Evolutionary conservation across 2,797 vertebrate species (phyloP), one percentile per base, ranked within the genome.

Genomic region (Tadarida brasiliensis): DNA sequence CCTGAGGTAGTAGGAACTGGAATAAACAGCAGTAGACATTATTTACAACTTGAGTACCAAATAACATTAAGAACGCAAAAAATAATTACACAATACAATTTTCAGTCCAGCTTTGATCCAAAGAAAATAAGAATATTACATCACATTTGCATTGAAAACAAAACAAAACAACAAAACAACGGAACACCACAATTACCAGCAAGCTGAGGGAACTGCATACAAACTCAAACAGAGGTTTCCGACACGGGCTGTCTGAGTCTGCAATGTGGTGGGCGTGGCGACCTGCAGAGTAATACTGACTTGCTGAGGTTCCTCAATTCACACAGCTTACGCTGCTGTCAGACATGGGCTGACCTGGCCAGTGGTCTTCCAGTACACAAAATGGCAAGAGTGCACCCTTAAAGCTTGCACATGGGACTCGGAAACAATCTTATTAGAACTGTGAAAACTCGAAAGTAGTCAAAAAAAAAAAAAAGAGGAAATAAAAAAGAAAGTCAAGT

Each of bases 1-100:
- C 99, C 99, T 99, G 99, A 99, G 99, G 99, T 99, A 99, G 99
- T 99, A 99, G 99, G 99, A 99, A 99, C 98, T 99, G 99, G 99
- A 99, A 99, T 99, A 99, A 99, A 99, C 99, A 99, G 99, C 99
- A 99, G 99, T 98, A 99, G 98, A 99, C 98, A 94, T 99, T 99
- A 99, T 99, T 99, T 99, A 99, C 99, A 99, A 98, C 98, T 98
- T 97, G 98, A 99, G 99, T 99, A 99, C 99, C 99, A 99, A 99
- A 99, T 99, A 99, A 99, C 98, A 99, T 99, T 98, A 99, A 98
- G 98, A 98, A 99, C 98, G 99, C 98, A 98, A 98, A 98, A 99
- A 98, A 99, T 98, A 98, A 99, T 99, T 99, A 99, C 98, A 99
- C 97, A 98, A 98, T 98, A 99, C 98, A 98, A 98, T 98, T 98